These are phyloP conservation scores for Phylloscopus collybita DNA, from an alignment of 2,797 vertebrate species.

Conservation along the genomic window DNA sequence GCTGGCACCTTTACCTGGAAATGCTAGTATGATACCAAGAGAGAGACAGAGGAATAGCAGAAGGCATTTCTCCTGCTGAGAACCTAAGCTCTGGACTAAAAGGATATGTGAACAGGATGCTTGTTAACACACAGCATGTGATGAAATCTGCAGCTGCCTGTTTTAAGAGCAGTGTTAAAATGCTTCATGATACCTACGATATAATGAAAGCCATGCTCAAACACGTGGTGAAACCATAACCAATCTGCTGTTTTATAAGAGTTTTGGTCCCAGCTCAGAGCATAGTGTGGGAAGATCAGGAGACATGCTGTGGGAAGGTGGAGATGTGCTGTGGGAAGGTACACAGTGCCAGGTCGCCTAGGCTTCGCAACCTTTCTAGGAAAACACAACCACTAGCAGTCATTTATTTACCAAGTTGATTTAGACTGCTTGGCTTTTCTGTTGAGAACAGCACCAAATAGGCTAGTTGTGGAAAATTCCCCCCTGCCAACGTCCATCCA, in stretches of 20 bases:
- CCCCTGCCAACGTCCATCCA: not conserved
- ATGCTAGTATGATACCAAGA: not conserved
- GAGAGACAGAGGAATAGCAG: not conserved
- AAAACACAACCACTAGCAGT: not conserved
- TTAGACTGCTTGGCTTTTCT: not conserved
- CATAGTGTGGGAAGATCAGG: not conserved
- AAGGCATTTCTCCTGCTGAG: not conserved
- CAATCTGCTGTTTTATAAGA: not conserved
- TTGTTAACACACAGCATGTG: not conserved
- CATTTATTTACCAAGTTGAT: not conserved
- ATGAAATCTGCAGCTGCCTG: not conserved
- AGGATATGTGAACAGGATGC: not conserved
- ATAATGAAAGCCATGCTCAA: not conserved
- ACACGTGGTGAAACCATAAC: not conserved
- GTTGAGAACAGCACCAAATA: not conserved
- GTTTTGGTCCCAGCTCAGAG: not conserved
- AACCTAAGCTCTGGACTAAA: not conserved
- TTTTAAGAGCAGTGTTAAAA: not conserved
- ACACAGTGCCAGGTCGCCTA: not conserved
- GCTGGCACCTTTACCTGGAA: not conserved
- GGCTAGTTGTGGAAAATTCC: not conserved
- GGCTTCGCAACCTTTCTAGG: conserved; percentile 2
- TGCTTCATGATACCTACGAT: accelerated
- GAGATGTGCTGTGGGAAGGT: not conserved
- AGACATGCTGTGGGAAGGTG: not conserved